Evolutionary conservation across 2,888 invertebrate species (phyloP), one percentile per base, ranked within the genome.

Genomic region (Drosophila infuscata): DNA sequence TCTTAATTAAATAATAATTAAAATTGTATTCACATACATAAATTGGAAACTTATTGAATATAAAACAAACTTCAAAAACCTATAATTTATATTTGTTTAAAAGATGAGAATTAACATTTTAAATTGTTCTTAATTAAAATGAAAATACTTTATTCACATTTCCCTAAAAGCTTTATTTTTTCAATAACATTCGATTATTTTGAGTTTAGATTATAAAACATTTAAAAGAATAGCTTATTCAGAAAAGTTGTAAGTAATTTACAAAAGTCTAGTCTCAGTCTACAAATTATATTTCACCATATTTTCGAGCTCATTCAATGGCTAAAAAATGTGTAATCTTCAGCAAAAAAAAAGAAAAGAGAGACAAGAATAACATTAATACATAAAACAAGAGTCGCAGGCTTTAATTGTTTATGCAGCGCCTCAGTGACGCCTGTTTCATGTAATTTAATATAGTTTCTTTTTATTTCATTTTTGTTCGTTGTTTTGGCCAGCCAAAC

Each of bases 371-470:
- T 60, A 52, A 63, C 58, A 71, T 52, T 71, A 53, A 66, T 32
- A 58, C 43, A 72, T 58, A 66, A 58, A 49, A 64, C 41, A 64
- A 74, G 56, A 70, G 64, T 72, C 72, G 35, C 71, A 76, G 79
- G 66, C 79, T 70, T 86, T 84, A 85, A 82, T 81, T 88, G 84
- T 86, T 81, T 87, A 86, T 84, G 80, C 75, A 88, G 87, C 90
- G 90, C 82, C 89, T 81, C 73, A 71, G 73, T 88, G 90, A 90
- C 91, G 91, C 88, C 86, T 83, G 66, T 61, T 74, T 56, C 54
- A 74, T 32, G 86, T 76, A 85, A 88, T 75, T 25, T 41, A 77
- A 86, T 85, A 74, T 76, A 11, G 54, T 56, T 56, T 49, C 38
- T 5, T 25, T 46, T 46, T 8, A 25, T 25, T 15, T 46, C 4